Conservation (phyloP, 2,797 vertebrate genomes). For the Enteromius treurensis region DNA sequence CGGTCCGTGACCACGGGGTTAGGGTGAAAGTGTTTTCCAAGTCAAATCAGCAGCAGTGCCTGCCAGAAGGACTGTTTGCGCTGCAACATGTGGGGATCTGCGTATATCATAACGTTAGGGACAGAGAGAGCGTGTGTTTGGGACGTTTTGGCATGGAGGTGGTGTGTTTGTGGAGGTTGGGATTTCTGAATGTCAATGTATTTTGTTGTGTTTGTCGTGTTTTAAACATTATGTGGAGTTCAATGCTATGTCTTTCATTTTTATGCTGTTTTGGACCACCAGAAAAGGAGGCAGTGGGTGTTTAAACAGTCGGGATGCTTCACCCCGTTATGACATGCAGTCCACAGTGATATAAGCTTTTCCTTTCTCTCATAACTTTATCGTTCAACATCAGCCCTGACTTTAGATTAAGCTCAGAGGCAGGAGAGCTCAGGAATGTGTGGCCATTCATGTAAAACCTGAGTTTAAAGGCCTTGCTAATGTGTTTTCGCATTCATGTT, state of each 20-base stretch:
- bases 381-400: constrained; percentile 10
- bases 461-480: constrained; percentile 15
- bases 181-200: neutral
- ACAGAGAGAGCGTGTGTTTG: neutral
- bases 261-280: constrained; percentile 3
- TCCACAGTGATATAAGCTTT: constrained; percentile 2
- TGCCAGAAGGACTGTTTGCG: constrained; percentile 67
- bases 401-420: constrained; percentile 22
- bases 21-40: constrained; percentile 80
- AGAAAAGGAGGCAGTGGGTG: neutral
- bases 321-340: neutral
- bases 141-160: neutral
- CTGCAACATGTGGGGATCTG: constrained; percentile 60
- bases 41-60: constrained; percentile 79
- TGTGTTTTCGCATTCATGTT: constrained; percentile 19
- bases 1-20: constrained; percentile 84
- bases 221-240: neutral
- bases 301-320: constrained; percentile 25
- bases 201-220: neutral
- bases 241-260: constrained; percentile 14
- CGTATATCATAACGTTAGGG: constrained; percentile 10
- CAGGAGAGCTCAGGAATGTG: neutral
- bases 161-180: constrained; percentile 21
- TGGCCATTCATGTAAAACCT: constrained; percentile 27
- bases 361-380: constrained; percentile 5